Conservation (phyloP, 2,113 vertebrate species). For the Xiphophorus couchianus region DNA sequence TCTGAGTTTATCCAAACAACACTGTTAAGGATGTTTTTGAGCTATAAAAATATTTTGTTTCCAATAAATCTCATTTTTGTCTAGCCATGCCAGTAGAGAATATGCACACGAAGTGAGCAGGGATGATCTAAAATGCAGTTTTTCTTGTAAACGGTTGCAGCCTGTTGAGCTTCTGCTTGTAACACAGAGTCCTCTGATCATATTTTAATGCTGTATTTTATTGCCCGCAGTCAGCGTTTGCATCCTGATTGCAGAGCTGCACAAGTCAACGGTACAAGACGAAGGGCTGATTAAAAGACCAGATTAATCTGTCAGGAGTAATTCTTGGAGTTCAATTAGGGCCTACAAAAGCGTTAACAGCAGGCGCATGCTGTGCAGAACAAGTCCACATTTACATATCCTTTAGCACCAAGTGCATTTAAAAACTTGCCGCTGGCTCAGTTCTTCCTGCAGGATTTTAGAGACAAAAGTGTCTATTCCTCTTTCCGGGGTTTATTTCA, state of each 20-base stretch:
- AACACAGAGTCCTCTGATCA: neutral
- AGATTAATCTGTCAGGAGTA: conserved; percentile 41
- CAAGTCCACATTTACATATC: conserved; percentile 18
- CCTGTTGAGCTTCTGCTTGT: conserved; percentile 5
- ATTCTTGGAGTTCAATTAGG: conserved; percentile 35
- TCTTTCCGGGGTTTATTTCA: conserved; percentile 17
- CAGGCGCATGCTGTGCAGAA: conserved; percentile 30
- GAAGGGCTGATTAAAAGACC: conserved; percentile 48
- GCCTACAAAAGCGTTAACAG: conserved; percentile 34
- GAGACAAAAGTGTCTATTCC: conserved; percentile 12
- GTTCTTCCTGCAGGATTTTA: conserved; percentile 26
- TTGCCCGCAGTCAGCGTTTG: conserved; percentile 6
- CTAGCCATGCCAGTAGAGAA: neutral
- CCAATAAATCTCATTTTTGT: conserved; percentile 23
- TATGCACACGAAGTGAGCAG: conserved; percentile 3
- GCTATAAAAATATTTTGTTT: neutral
- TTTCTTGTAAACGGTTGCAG: neutral
- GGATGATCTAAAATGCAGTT: neutral
- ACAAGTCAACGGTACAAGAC: conserved; percentile 28
- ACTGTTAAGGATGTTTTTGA: neutral
- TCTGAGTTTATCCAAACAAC: neutral
- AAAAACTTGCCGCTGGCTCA: conserved; percentile 16
- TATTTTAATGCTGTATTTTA: conserved; percentile 28
- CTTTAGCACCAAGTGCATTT: conserved; percentile 30
- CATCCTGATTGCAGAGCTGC: conserved; percentile 11